Conservation (phyloP, 1,140 invertebrate genomes). For the Daktulosphaira vitifoliae region DNA sequence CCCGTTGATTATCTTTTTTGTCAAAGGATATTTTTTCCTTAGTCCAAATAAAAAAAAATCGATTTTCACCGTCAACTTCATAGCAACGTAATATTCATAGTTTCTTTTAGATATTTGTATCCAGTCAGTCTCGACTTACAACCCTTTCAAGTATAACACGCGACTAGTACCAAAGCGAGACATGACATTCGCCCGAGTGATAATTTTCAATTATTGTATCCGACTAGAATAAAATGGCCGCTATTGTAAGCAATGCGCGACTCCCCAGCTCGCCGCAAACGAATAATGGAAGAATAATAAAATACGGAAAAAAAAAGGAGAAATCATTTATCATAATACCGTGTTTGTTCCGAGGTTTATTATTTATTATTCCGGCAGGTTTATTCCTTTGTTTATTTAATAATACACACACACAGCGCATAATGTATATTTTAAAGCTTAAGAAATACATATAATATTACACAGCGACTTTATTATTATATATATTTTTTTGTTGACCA, state of each 20-base stretch:
- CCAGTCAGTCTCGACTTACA: too few species aligned
- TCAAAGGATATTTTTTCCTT: too few species aligned
- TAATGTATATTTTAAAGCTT: too few species aligned
- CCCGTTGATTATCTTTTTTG: too few species aligned
- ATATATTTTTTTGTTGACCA: conserved; percentile 24
- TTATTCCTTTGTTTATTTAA: conserved; percentile 12
- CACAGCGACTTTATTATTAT: background rate
- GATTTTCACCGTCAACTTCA: too few species aligned
- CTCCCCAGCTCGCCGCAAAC: too few species aligned
- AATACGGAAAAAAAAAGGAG: conserved; percentile 6
- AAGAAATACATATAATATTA: conserved; percentile 4
- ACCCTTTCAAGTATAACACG: too few species aligned
- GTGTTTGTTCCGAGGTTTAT: conserved; percentile 25
- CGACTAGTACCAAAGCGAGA: too few species aligned
- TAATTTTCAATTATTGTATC: conserved; percentile 6
- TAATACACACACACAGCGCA: conserved; percentile 4
- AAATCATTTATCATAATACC: conserved; percentile 31
- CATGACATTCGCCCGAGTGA: background rate
- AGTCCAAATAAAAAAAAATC: too few species aligned
- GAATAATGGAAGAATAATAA: conserved; percentile 1
- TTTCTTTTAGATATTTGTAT: too few species aligned
- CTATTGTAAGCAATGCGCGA: conserved; percentile 4
- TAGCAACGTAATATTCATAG: too few species aligned
- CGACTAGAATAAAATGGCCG: background rate
- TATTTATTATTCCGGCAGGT: conserved; percentile 21